Conservation (phyloP, 2,888 invertebrate genomes). For the Meganola albula region DNA sequence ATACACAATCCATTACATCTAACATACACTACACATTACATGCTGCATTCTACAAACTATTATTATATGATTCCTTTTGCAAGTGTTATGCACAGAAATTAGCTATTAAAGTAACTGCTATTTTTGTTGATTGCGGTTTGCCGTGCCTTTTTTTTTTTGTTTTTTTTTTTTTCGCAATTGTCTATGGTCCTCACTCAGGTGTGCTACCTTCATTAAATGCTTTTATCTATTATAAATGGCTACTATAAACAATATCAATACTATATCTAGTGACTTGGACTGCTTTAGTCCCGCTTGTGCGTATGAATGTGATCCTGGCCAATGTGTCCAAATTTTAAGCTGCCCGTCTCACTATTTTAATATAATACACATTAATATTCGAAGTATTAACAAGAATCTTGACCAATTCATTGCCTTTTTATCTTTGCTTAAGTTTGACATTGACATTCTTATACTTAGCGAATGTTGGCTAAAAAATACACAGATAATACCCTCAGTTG, state of each 20-base stretch:
- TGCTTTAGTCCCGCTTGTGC: neutral
- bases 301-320: neutral
- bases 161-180: neutral
- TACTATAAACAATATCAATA: neutral
- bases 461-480: slow-evolving; percentile 1
- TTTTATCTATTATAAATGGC: neutral
- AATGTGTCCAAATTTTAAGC: neutral
- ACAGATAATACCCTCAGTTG: neutral
- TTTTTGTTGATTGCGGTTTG: neutral
- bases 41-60: neutral
- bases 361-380: neutral
- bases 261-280: neutral
- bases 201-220: neutral
- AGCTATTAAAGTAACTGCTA: neutral
- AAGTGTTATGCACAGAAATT: neutral
- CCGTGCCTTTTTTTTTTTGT: neutral
- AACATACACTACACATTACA: neutral
- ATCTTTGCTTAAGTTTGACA: neutral
- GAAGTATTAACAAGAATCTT: neutral
- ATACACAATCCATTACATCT: neutral
- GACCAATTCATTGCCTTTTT: neutral
- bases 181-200: neutral
- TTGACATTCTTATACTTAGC: neutral
- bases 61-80: neutral
- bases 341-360: neutral